Percentiles rank a stretch among this genome's conserved stretches.
Evolutionary conservation across 2,888 invertebrate species (phyloP).

Genomic region (Pecten maximus): DNA sequence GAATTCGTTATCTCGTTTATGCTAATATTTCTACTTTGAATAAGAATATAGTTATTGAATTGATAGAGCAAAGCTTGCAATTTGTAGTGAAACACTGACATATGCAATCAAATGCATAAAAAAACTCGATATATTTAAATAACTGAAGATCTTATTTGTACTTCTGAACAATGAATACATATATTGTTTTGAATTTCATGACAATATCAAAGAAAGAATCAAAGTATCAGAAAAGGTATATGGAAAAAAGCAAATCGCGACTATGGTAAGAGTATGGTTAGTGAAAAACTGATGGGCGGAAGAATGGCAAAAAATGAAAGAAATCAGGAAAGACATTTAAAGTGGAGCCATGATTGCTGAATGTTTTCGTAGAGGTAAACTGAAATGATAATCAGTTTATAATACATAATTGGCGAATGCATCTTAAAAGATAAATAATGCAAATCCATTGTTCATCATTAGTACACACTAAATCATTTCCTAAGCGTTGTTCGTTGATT

Average conservation of each 20-base stretch:
- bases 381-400: background rate
- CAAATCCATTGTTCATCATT: background rate
- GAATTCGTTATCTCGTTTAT: background rate
- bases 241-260: too few species aligned
- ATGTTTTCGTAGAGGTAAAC: background rate
- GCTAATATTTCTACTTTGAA: background rate
- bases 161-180: too few species aligned
- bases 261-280: background rate
- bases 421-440: background rate
- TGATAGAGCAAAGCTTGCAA: background rate
- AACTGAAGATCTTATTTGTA: too few species aligned
- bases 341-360: background rate
- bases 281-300: background rate
- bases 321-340: background rate
- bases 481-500: too few species aligned
- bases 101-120: too few species aligned
- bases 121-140: too few species aligned
- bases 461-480: background rate
- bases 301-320: background rate
- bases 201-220: too few species aligned
- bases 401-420: background rate
- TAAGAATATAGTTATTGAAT: background rate
- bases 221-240: too few species aligned
- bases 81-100: background rate
- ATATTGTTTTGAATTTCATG: too few species aligned